phyloP scores from a whole-genome alignment of 2,113 vertebrate species.

The Hepsetus odoe region DNA sequence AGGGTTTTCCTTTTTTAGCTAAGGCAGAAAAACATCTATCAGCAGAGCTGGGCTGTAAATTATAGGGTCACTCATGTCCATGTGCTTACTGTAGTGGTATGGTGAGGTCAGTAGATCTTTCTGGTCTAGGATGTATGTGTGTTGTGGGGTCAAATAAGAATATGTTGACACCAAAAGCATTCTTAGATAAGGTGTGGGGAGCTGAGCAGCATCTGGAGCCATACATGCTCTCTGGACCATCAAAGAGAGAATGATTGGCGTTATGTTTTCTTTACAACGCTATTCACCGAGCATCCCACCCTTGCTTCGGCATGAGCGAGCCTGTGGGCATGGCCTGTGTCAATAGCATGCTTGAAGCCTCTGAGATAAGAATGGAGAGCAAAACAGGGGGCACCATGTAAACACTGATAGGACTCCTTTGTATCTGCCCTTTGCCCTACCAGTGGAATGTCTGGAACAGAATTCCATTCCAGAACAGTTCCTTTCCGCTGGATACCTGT shows the following conservation, averaged over 20 bases:
- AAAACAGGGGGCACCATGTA: conserved; percentile 29
- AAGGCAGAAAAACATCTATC: conserved; percentile 50
- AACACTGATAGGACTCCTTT: conserved; percentile 49
- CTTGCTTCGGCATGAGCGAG: background rate
- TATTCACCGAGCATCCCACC: conserved; percentile 3
- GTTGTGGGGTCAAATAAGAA: conserved; percentile 38
- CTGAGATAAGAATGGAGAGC: conserved; percentile 10
- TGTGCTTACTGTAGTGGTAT: conserved; percentile 67
- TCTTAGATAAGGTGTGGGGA: conserved; percentile 51
- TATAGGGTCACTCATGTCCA: conserved; percentile 62
- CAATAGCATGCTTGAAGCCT: background rate
- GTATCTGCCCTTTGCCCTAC: conserved; percentile 22
- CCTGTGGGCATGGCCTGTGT: conserved; percentile 21
- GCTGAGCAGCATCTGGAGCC: background rate
- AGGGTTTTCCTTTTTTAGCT: conserved; percentile 40
- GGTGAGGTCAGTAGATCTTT: conserved; percentile 66
- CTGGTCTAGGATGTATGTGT: conserved; percentile 53
- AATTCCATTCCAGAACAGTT: conserved; percentile 11
- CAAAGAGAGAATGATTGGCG: conserved; percentile 35
- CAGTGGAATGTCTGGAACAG: conserved; percentile 22
- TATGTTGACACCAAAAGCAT: conserved; percentile 13
- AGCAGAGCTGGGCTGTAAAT: conserved; percentile 59
- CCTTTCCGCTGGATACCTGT: background rate
- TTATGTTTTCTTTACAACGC: conserved; percentile 32
- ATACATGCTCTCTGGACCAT: conserved; percentile 17